Conservation (phyloP, 1,140 invertebrate genomes). For the Homarus americanus region DNA sequence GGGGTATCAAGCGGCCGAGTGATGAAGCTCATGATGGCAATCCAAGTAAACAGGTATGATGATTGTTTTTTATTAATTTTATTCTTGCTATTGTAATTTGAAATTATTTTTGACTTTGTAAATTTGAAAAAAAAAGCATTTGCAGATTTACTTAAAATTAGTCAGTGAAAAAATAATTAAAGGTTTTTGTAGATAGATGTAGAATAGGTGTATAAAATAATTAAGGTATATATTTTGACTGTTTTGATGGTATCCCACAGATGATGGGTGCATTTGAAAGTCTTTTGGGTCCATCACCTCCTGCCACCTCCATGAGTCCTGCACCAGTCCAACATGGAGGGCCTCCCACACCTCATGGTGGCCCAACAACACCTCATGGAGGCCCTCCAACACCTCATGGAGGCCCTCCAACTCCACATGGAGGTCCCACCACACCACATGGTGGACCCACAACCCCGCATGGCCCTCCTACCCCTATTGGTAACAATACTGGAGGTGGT, state of each 20-base stretch:
- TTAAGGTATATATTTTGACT: not conserved
- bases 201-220: not conserved
- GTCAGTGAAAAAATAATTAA: not conserved
- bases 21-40: conserved; percentile 74
- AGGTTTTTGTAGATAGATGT: no score
- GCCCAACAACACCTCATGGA: conserved; percentile 59
- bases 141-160: not conserved
- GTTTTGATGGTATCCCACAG: not conserved
- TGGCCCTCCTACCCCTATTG: conserved; percentile 63
- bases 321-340: conserved; percentile 61
- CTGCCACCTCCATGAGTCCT: conserved; percentile 68
- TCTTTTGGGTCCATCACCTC: conserved; percentile 67
- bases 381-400: conserved; percentile 68
- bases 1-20: conserved; percentile 72
- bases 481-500: conserved; percentile 44
- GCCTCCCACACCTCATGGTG: conserved; percentile 58
- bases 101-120: no score
- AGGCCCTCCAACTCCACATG: conserved; percentile 63
- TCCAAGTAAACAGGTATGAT: conserved; percentile 70
- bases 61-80: no score
- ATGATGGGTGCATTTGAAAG: conserved; percentile 71
- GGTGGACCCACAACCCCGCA: conserved; percentile 55
- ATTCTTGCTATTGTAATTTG: no score
- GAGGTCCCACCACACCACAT: conserved; percentile 61
- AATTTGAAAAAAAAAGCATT: not conserved